phyloP scores from a whole-genome alignment of 2,113 vertebrate species.

The Proteles cristata region DNA sequence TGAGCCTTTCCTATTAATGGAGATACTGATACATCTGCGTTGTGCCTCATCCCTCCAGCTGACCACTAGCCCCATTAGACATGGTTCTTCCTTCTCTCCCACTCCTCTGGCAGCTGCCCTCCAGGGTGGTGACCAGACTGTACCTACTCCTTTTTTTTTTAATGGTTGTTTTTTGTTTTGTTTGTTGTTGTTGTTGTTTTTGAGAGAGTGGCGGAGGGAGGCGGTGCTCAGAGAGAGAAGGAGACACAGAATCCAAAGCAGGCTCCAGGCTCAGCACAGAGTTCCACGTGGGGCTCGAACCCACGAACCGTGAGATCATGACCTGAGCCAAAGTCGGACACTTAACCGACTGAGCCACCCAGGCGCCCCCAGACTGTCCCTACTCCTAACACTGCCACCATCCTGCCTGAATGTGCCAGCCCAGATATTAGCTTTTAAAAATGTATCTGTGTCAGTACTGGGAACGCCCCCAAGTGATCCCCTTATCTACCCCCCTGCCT shows the following conservation, averaged over 20 bases:
- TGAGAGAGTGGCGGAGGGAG: too few relatives aligned
- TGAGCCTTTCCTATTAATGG: not conserved
- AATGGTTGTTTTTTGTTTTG: too few relatives aligned
- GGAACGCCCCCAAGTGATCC: not conserved
- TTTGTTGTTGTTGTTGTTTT: too few relatives aligned
- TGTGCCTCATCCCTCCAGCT: rapidly evolving
- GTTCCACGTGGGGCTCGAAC: too few relatives aligned
- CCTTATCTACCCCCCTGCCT: not conserved
- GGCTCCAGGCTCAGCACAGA: too few relatives aligned
- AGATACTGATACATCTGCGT: not conserved
- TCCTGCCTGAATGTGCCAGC: not conserved
- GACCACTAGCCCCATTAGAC: not conserved
- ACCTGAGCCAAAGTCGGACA: too few relatives aligned
- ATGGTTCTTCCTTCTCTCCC: not conserved
- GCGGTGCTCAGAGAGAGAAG: too few relatives aligned
- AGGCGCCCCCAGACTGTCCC: not conserved
- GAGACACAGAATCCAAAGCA: too few relatives aligned
- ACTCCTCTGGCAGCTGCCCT: not conserved
- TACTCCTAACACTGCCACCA: not conserved
- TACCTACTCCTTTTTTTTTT: not conserved
- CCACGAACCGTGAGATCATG: too few relatives aligned
- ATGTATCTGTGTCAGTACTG: not conserved
- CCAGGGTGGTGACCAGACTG: not conserved
- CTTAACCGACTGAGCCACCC: too few relatives aligned
- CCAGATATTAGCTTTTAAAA: not conserved